A percentile compares a stretch with the other conserved stretches of the same genome.
These are phyloP conservation scores for Lacerta agilis DNA, from an alignment of 2,797 vertebrate genomes.

Conservation along the genomic window DNA sequence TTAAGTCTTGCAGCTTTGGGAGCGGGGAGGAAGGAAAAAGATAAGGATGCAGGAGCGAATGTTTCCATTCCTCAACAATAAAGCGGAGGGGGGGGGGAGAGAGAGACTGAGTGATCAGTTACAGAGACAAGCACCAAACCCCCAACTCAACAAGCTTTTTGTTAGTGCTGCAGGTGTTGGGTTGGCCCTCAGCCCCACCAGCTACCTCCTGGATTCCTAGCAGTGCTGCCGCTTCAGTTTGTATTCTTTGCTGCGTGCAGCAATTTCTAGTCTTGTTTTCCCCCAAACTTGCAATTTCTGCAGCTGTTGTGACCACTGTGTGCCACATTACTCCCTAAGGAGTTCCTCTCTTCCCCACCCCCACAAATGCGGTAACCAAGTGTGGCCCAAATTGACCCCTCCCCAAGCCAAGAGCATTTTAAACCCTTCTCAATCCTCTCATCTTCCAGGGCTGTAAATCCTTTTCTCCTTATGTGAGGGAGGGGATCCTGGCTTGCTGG, in stretches of 20 bases:
- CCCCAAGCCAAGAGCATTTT: background rate
- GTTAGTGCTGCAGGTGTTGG: background rate
- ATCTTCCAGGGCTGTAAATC: background rate
- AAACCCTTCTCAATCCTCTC: background rate
- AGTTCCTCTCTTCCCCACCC: background rate
- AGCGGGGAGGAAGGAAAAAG: background rate
- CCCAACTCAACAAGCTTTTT: background rate
- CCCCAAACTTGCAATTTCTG: background rate
- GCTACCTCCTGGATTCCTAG: background rate
- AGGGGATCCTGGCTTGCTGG: background rate
- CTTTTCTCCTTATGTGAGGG: no score
- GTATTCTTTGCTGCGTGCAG: background rate
- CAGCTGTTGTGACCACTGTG: background rate
- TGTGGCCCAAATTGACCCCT: no score
- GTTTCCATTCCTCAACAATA: background rate
- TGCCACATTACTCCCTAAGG: background rate
- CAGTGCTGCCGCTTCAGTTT: accelerated
- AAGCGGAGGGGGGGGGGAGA: background rate
- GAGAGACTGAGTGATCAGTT: accelerated
- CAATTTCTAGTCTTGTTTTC: background rate
- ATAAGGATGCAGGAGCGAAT: background rate
- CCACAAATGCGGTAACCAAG: background rate
- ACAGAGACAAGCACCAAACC: no score
- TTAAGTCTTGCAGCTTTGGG: background rate
- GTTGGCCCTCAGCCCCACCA: no score